phyloP scores from a whole-genome alignment of 2,797 vertebrate species.

The Siniperca scherzeri region DNA sequence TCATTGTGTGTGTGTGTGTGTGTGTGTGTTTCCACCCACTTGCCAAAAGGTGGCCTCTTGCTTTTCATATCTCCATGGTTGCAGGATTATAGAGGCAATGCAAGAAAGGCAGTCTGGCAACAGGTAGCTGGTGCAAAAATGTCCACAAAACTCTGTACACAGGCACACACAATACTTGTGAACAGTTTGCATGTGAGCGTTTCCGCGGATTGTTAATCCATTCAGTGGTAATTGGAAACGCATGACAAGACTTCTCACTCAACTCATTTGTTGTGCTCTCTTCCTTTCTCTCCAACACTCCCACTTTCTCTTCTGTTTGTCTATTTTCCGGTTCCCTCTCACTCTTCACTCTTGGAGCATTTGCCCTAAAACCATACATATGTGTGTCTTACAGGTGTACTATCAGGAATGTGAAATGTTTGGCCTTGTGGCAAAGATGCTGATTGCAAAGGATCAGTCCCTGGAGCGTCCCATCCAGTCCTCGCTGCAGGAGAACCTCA shows the following conservation, averaged over 20 bases:
- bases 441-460: slow-evolving; percentile 83
- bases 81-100: slow-evolving; percentile 71
- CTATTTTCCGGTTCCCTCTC: neutral
- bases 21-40: slow-evolving; percentile 68
- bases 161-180: slow-evolving; percentile 24
- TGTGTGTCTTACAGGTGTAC: slow-evolving; percentile 80
- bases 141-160: slow-evolving; percentile 33
- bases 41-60: slow-evolving; percentile 70
- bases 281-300: slow-evolving; percentile 7
- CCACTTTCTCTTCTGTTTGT: neutral
- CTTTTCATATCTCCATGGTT: slow-evolving; percentile 80
- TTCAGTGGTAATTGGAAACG: slow-evolving; percentile 50
- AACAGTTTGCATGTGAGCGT: slow-evolving; percentile 32
- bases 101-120: slow-evolving; percentile 69
- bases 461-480: slow-evolving; percentile 80
- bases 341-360: neutral
- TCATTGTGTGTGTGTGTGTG: slow-evolving; percentile 37
- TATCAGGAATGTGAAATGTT: slow-evolving; percentile 85
- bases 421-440: slow-evolving; percentile 84
- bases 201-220: slow-evolving; percentile 48
- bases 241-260: slow-evolving; percentile 32
- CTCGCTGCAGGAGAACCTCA: slow-evolving; percentile 83
- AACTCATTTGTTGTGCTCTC: slow-evolving; percentile 22
- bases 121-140: slow-evolving; percentile 71
- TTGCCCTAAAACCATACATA: slow-evolving; percentile 23